These are phyloP conservation scores for Laticauda laticaudata DNA, from an alignment of 2,113 vertebrate species.

Conservation along the genomic window DNA sequence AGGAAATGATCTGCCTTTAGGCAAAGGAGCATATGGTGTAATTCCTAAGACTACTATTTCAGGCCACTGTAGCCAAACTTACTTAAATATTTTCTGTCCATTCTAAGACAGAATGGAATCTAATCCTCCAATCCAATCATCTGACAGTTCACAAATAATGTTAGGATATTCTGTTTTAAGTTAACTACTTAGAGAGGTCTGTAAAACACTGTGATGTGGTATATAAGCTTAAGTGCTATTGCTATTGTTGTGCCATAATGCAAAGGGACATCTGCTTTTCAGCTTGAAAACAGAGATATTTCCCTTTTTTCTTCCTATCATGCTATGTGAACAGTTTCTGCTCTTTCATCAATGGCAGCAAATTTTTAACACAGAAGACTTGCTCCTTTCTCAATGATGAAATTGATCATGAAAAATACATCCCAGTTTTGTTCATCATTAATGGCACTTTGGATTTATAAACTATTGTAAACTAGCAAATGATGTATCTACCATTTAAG, in stretches of 20 bases:
- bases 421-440: not conserved
- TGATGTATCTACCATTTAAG: not conserved
- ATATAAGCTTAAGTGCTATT: not conserved
- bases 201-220: not conserved
- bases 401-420: not conserved
- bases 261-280: not conserved
- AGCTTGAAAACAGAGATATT: not conserved
- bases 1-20: not conserved
- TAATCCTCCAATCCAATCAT: not conserved
- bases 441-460: not conserved
- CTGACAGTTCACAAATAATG: not conserved
- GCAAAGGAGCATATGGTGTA: not conserved
- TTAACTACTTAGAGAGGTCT: not conserved
- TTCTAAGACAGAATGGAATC: not conserved
- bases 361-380: not conserved
- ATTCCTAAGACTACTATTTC: not conserved
- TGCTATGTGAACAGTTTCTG: not conserved
- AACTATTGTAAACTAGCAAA: not conserved
- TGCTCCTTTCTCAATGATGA: not conserved
- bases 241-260: not conserved
- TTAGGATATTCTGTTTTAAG: not conserved
- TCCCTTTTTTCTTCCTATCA: not conserved
- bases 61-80: not conserved
- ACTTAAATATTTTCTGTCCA: not conserved
- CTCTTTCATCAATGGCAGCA: not conserved